A percentile compares a stretch with the other conserved stretches of the same genome.
Evolutionary conservation across 2,113 vertebrate species (phyloP).

Genomic region (Equus quagga): DNA sequence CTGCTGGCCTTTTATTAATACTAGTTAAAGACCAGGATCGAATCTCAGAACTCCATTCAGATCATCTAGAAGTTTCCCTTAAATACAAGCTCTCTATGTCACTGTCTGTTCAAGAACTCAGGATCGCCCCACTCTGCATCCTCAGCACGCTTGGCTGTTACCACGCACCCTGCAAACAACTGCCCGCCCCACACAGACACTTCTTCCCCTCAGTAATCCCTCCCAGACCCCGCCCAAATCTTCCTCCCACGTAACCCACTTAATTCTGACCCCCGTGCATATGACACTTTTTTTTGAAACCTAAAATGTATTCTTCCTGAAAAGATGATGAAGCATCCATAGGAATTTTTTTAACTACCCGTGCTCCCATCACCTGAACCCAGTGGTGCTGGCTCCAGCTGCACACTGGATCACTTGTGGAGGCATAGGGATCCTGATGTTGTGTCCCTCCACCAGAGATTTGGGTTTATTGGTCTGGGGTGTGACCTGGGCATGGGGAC

Average conservation of each 20-base stretch:
- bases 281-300: background rate
- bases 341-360: background rate
- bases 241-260: background rate
- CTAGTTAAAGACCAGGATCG: background rate
- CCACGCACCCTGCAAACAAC: background rate
- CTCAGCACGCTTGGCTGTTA: background rate
- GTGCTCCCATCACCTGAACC: background rate
- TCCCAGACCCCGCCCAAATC: background rate
- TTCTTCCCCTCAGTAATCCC: background rate
- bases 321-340: background rate
- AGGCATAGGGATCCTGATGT: background rate
- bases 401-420: background rate
- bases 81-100: background rate
- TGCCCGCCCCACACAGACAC: fast-evolving
- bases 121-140: background rate
- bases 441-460: background rate
- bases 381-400: background rate
- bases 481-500: background rate
- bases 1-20: background rate
- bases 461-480: background rate
- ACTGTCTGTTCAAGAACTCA: background rate
- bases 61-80: background rate
- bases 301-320: background rate
- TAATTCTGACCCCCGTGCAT: background rate
- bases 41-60: background rate